phyloP scores from a whole-genome alignment of 2,888 invertebrate species.

The Diplazon laetatorius region DNA sequence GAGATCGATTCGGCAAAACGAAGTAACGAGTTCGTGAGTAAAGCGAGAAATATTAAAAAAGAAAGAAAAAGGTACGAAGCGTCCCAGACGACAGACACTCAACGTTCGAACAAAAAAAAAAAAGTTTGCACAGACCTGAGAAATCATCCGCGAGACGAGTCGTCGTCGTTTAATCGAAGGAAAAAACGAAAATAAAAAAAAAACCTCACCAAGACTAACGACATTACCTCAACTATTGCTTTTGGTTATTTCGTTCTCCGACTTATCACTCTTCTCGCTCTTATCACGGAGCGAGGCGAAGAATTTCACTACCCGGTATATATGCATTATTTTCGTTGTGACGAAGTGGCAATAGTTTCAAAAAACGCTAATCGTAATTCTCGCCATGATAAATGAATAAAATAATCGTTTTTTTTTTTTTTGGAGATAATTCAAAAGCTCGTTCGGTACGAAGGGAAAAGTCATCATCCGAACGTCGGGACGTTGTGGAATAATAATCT shows the following conservation, averaged over 20 bases:
- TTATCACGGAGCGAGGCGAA: conserved; percentile 1
- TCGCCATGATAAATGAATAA: conserved; percentile 16
- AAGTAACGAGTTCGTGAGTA: conserved; percentile 7
- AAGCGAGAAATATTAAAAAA: background rate
- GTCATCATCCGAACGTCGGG: conserved; percentile 42
- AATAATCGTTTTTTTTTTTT: conserved; percentile 52
- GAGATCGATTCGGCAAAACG: conserved; percentile 38
- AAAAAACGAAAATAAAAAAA: no score
- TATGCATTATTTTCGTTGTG: no score
- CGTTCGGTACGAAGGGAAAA: conserved; percentile 46
- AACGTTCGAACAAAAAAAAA: conserved; percentile 13
- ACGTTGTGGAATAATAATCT: conserved; percentile 60
- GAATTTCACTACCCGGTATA: no score
- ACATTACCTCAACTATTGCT: conserved; percentile 8
- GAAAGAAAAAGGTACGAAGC: background rate
- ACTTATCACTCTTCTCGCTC: conserved; percentile 4
- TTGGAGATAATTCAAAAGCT: conserved; percentile 58
- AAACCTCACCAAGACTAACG: no score
- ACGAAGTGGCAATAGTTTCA: no score
- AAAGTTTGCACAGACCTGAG: conserved; percentile 14
- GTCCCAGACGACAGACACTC: conserved; percentile 1
- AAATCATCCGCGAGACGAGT: no score
- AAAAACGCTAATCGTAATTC: background rate
- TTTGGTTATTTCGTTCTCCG: no score
- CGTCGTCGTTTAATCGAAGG: no score